Base-by-base conservation (phyloP, 2,797 vertebrate genomes). In the Chaenodraco wilsoni region DNA sequence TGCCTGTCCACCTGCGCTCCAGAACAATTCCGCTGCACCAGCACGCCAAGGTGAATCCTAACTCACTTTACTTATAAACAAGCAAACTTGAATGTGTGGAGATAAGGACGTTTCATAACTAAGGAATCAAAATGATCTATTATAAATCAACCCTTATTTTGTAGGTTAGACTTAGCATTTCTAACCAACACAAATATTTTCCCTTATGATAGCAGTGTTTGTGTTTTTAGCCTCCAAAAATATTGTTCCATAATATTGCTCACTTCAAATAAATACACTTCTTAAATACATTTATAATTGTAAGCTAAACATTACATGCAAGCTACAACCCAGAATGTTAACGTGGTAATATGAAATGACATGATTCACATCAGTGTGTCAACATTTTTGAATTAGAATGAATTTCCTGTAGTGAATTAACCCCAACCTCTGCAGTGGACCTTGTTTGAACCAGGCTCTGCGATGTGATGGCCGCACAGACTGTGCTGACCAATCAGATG, bases 401-500 rank as follows among this genome's bases (percentile, higher is more conserved):
- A 17, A 43, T 17, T 14, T 43, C 2, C 14, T 41, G n/a, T 59
- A 46, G 11, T 79, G 27, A 72, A 62, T 51, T 66, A 41, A 75
- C 41, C 19, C 17, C 12, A 3, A 72, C 66, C 61, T 14, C 68
- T 78, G 33, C 89, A 93, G 88, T 0, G 96, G 96, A 7, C 94
- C 92, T 23, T 97, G 96, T 88, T 79, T 96, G 81, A 87, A 94
- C 37, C 86, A 89, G 85, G 91, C 81, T n/a, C 89, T 94, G 51
- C 95, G 84, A 7, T 97, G 96, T 21, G 93, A 97, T 1, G 96
- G 96, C 9, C 83, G 92, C 46, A 79, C 91, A 0, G 94, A 97
- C 92, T 97, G 96, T n/a, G 50, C 82, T 2, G 96, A 97, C 81
- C 93, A 88, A 74, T 97, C 96, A 0, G 96, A 97, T 0, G 96